Evolutionary conservation across 2,888 invertebrate species (phyloP), one percentile per base, ranked within the genome.

Genomic region (Phoenoteleia sp.): DNA sequence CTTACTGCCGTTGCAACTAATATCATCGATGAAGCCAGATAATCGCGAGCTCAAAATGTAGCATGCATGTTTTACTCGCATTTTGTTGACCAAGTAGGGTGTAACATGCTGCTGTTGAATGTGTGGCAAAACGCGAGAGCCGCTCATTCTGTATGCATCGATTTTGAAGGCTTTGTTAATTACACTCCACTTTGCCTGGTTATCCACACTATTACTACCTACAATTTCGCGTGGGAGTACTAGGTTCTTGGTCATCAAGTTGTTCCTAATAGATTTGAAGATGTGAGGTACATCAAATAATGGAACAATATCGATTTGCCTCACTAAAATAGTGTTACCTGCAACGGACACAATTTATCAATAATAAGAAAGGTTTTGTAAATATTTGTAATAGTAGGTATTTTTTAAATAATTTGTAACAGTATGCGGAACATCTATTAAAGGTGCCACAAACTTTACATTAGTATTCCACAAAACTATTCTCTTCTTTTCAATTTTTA

Each of bases 241-340:
- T 2, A 79, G n/a, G 21, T 76, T 47, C 54, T 80, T 82, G 6
- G 42, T 66, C 27, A 85, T 36, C 2, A 85, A 56, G 75, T 82
- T 83, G 23, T 80, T 86, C 15, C 83, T 21, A 6, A 76, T 49
- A 17, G 42, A 15, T 25, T 62, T 62, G 2, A 15, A 2, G 15
- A 62, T 4, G 9, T 42, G 62, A 3, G 62, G 62, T 3, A 42
- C 15, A 25, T 62, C 62, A 25, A 47, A 84, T n/a, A 86, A 39
- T 7, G 86, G 84, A 19, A 86, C 25, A 33, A 86, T 60, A 45
- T 84, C 80, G 25, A 3, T 29, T 15, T 56, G 3, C n/a, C 25
- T 19, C 6, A 56, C 6, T 15, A 7, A 60, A 23, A 49, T 52
- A 5, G 17, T 17, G 4, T 11, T 3, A 52, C 52, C 52, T 49